A percentile compares a stretch with the other conserved stretches of the same genome.
These are phyloP conservation scores for Megalopta genalis DNA, from an alignment of 1,140 invertebrate genomes.

Conservation along the genomic window DNA sequence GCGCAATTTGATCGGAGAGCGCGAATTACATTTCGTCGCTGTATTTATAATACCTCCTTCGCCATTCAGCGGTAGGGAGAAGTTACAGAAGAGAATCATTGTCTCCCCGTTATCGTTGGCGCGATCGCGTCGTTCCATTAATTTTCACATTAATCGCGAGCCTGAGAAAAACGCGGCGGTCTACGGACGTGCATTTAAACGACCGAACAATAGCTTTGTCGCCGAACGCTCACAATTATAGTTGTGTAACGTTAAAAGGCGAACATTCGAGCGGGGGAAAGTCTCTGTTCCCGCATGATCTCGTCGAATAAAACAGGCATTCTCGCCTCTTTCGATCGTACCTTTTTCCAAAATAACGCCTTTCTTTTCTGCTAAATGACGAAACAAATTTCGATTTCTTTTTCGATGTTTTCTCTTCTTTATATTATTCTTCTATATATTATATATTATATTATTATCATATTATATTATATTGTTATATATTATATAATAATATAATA, in stretches of 20 bases:
- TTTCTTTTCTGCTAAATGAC: no score
- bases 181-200: constrained; percentile 4
- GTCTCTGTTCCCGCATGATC: neutral
- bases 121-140: constrained; percentile 11
- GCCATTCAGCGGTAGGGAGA: neutral
- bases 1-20: constrained; percentile 14
- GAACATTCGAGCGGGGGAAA: constrained; percentile 11
- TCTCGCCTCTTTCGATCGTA: no score
- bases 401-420: no score
- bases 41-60: neutral
- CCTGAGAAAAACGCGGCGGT: neutral
- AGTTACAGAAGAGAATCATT: constrained; percentile 7
- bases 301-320: neutral
- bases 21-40: neutral
- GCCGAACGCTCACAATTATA: constrained; percentile 20
- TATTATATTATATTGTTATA: no score
- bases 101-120: constrained; percentile 2
- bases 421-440: no score
- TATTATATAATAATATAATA: no score
- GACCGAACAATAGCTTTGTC: constrained; percentile 7
- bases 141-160: constrained; percentile 21
- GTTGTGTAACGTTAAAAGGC: constrained; percentile 29
- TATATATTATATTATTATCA: no score
- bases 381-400: no score
- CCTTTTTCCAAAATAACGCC: no score